A percentile compares a stretch with the other conserved stretches of the same genome.
phyloP scores from a whole-genome alignment of 2,113 vertebrate species.

The Colinus virginianus region DNA sequence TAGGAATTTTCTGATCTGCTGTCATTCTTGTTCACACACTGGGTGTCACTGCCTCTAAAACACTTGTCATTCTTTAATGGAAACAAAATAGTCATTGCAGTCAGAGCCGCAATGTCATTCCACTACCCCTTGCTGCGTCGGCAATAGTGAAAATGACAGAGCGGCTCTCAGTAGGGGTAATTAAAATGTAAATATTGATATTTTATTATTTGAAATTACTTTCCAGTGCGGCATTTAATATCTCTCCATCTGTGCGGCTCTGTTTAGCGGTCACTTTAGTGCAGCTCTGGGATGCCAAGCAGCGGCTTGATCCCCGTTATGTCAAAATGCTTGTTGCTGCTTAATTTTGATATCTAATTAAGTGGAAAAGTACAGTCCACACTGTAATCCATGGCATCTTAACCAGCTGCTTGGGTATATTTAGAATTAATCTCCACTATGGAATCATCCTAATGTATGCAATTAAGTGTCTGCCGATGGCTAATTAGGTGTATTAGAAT shows the following conservation, averaged over 20 bases:
- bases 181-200: constrained; percentile 99
- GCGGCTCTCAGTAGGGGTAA: constrained; percentile 92
- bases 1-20: constrained; percentile 85
- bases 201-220: constrained; percentile 99
- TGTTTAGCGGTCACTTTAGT: constrained; percentile 91
- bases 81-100: constrained; percentile 88
- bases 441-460: constrained; percentile 99
- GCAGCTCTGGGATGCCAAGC: constrained; percentile 86
- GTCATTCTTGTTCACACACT: constrained; percentile 84
- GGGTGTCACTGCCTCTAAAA: constrained; percentile 84
- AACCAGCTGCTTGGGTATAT: constrained; percentile 98
- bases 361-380: constrained; percentile 95
- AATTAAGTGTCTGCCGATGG: constrained; percentile 99
- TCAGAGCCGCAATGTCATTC: constrained; percentile 85
- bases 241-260: constrained; percentile 98
- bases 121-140: constrained; percentile 84
- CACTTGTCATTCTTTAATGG: constrained; percentile 90
- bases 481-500: constrained; percentile 99
- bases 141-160: constrained; percentile 90
- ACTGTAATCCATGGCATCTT: constrained; percentile 93
- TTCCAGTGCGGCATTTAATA: constrained; percentile 98
- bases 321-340: constrained; percentile 89
- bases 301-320: constrained; percentile 89
- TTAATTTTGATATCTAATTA: constrained; percentile 97
- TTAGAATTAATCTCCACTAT: constrained; percentile 99